These are phyloP conservation scores for Osmoderma eremita DNA, from an alignment of 2,888 invertebrate genomes.

Conservation along the genomic window DNA sequence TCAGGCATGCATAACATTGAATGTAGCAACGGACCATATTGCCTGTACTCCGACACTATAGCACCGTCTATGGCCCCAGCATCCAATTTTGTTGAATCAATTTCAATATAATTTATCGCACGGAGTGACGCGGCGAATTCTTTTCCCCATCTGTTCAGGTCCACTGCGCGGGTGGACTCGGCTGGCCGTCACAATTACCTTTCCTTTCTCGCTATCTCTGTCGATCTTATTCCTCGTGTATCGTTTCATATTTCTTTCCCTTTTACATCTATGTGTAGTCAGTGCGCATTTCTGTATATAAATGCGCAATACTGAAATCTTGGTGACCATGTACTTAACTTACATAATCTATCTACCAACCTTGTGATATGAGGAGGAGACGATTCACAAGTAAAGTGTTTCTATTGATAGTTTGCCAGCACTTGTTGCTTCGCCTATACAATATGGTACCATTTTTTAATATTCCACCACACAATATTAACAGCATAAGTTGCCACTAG, in stretches of 20 bases:
- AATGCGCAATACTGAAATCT: not conserved
- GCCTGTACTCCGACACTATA: constrained; percentile 39
- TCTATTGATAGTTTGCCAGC: no score
- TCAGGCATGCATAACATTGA: constrained; percentile 56
- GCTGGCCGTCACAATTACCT: constrained; percentile 43
- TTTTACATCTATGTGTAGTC: not conserved
- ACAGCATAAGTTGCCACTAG: no score
- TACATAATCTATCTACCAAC: not conserved
- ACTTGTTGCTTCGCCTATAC: no score
- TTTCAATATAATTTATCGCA: constrained; percentile 54
- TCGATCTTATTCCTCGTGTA: not conserved
- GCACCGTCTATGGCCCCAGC: constrained; percentile 48
- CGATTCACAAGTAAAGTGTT: no score
- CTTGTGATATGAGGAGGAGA: no score
- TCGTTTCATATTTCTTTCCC: not conserved
- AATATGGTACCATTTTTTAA: no score
- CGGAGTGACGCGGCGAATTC: constrained; percentile 44
- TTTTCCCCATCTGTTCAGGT: constrained; percentile 42
- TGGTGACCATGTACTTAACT: constrained; percentile 5
- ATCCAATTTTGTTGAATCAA: constrained; percentile 55
- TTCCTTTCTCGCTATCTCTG: not conserved
- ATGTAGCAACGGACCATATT: constrained; percentile 49
- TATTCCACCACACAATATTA: no score
- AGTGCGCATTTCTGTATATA: not conserved
- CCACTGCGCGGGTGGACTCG: constrained; percentile 42